Percentiles rank a stretch among this genome's conserved stretches.
Conservation (phyloP, 1,140 invertebrate species). For the Drosophila equinoxialis region DNA sequence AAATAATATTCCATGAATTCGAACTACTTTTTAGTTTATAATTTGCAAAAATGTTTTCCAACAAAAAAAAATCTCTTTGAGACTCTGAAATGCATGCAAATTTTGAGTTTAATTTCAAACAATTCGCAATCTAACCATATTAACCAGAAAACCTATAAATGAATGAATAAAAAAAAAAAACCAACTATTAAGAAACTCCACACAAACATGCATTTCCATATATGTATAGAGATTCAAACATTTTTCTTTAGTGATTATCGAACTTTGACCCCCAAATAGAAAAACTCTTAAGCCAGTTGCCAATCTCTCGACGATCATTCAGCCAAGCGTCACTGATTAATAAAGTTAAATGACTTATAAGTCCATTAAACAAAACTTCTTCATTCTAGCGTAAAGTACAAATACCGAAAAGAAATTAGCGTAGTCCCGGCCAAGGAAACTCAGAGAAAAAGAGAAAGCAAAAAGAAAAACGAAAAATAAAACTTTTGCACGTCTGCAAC, state of each 20-base stretch:
- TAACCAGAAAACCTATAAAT: too few relatives aligned
- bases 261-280: slow-evolving; percentile 7
- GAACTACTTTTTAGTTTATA: too few relatives aligned
- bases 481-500: slow-evolving; percentile 62
- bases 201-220: too few relatives aligned
- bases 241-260: slow-evolving; percentile 10
- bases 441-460: slow-evolving; percentile 13
- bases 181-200: too few relatives aligned
- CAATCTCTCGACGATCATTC: slow-evolving; percentile 24
- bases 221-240: background rate
- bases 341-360: slow-evolving; percentile 76
- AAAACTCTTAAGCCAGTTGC: slow-evolving; percentile 5
- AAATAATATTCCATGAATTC: too few relatives aligned
- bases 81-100: too few relatives aligned
- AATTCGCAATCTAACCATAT: too few relatives aligned
- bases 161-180: too few relatives aligned
- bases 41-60: too few relatives aligned
- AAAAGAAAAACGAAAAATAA: slow-evolving; percentile 28
- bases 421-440: slow-evolving; percentile 27
- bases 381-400: slow-evolving; percentile 63
- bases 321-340: slow-evolving; percentile 69
- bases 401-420: slow-evolving; percentile 66
- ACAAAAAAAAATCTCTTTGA: too few relatives aligned
- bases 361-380: slow-evolving; percentile 72
- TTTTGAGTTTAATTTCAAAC: too few relatives aligned